These are phyloP conservation scores for Patella ulyssiponensis DNA, from an alignment of 2,888 invertebrate genomes.

Conservation along the genomic window DNA sequence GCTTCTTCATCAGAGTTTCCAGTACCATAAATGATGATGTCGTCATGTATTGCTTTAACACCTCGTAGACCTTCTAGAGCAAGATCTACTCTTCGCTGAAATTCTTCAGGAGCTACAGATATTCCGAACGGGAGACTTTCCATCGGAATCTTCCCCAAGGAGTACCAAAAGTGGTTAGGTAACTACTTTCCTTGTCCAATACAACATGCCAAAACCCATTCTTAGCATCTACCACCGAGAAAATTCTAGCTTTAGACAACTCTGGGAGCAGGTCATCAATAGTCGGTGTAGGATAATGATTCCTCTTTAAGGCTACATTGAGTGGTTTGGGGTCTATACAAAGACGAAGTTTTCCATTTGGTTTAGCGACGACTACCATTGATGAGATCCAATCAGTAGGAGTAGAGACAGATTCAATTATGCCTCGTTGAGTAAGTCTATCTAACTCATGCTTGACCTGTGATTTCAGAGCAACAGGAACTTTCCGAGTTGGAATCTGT, in stretches of 20 bases:
- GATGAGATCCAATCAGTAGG: constrained; percentile 31
- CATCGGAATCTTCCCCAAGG: constrained; percentile 24
- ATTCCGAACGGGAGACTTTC: constrained; percentile 37
- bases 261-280: constrained; percentile 24
- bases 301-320: constrained; percentile 29
- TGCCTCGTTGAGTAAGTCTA: constrained; percentile 13
- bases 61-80: constrained; percentile 32
- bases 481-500: not conserved
- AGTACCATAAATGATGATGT: no score
- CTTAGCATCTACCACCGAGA: constrained; percentile 23
- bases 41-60: constrained; percentile 25
- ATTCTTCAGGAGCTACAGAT: constrained; percentile 30
- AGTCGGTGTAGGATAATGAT: constrained; percentile 17
- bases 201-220: constrained; percentile 27
- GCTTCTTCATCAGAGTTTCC: no score
- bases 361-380: constrained; percentile 23
- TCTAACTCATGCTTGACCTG: constrained; percentile 24
- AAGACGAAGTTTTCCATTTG: constrained; percentile 15
- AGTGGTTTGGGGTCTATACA: constrained; percentile 31
- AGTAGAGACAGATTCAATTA: constrained; percentile 22
- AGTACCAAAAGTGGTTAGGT: constrained; percentile 27
- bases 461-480: constrained; percentile 21
- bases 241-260: constrained; percentile 24
- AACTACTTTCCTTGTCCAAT: constrained; percentile 28
- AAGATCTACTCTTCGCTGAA: constrained; percentile 32